Evolutionary conservation across 1,140 invertebrate species (phyloP).

Genomic region (Plectrocnemia conspersa): DNA sequence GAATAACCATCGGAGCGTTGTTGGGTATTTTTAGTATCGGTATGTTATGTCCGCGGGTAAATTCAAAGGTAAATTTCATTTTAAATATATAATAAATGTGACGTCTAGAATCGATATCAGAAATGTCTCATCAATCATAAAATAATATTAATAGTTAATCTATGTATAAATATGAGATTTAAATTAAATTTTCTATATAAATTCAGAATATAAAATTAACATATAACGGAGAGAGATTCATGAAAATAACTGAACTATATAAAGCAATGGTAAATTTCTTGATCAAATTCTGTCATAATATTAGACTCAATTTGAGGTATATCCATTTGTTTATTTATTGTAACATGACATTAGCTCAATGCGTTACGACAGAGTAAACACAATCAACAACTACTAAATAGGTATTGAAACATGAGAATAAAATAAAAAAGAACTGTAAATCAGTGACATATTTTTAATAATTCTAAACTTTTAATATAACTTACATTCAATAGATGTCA

Average conservation of each 20-base stretch:
- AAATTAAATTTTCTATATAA: background rate
- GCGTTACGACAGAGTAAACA: too few species aligned
- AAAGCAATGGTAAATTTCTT: too few species aligned
- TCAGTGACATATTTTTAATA: too few species aligned
- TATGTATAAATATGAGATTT: background rate
- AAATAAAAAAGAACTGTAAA: too few species aligned
- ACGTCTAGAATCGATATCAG: background rate
- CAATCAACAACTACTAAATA: too few species aligned
- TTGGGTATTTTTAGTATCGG: constrained; percentile 63
- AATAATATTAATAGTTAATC: background rate
- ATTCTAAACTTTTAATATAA: too few species aligned
- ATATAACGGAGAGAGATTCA: background rate
- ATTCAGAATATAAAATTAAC: background rate
- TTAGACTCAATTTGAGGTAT: too few species aligned
- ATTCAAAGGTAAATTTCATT: constrained; percentile 48
- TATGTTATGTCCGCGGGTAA: constrained; percentile 62
- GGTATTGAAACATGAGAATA: too few species aligned
- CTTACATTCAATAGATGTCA: too few species aligned
- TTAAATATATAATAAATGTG: constrained; percentile 3
- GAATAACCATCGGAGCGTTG: constrained; percentile 60
- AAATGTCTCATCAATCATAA: background rate
- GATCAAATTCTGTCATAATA: too few species aligned
- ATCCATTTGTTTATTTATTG: too few species aligned
- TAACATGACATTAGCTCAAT: too few species aligned
- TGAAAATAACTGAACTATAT: background rate